phyloP scores from a whole-genome alignment of 2,888 invertebrate genomes.

The Phalangium opilio region DNA sequence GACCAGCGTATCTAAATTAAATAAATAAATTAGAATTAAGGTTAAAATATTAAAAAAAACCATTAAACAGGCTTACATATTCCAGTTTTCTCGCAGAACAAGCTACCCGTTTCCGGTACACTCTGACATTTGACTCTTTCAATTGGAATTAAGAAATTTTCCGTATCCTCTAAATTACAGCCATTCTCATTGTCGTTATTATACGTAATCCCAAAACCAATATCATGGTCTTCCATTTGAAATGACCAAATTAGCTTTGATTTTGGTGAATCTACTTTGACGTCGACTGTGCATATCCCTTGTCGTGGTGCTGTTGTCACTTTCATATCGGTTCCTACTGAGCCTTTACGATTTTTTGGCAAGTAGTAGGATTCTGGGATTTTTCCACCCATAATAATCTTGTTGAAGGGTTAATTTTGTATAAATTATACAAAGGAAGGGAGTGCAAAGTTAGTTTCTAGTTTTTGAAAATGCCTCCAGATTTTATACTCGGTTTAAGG shows the following conservation, averaged over 20 bases:
- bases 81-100: slow-evolving; percentile 59
- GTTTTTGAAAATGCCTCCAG: too few species aligned
- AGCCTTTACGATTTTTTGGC: slow-evolving; percentile 36
- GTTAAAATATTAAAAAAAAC: too few species aligned
- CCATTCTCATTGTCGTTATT: slow-evolving; percentile 36
- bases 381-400: slow-evolving; percentile 67
- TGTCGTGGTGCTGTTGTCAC: slow-evolving; percentile 56
- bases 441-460: too few species aligned
- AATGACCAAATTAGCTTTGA: slow-evolving; percentile 79
- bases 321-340: slow-evolving; percentile 39
- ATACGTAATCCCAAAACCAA: slow-evolving; percentile 64
- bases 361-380: slow-evolving; percentile 61
- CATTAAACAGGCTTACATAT: slow-evolving; percentile 71
- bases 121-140: slow-evolving; percentile 58
- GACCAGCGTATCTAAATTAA: slow-evolving; percentile 57
- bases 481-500: too few species aligned
- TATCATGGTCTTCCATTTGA: slow-evolving; percentile 67
- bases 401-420: too few species aligned
- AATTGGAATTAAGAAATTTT: slow-evolving; percentile 48
- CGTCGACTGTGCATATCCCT: slow-evolving; percentile 55
- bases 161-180: slow-evolving; percentile 34
- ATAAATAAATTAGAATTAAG: slow-evolving; percentile 34
- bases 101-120: slow-evolving; percentile 58
- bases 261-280: slow-evolving; percentile 51
- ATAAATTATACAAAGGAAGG: too few species aligned